Conservation (phyloP, 2,113 vertebrate species). For the Nyctereutes procyonoides region DNA sequence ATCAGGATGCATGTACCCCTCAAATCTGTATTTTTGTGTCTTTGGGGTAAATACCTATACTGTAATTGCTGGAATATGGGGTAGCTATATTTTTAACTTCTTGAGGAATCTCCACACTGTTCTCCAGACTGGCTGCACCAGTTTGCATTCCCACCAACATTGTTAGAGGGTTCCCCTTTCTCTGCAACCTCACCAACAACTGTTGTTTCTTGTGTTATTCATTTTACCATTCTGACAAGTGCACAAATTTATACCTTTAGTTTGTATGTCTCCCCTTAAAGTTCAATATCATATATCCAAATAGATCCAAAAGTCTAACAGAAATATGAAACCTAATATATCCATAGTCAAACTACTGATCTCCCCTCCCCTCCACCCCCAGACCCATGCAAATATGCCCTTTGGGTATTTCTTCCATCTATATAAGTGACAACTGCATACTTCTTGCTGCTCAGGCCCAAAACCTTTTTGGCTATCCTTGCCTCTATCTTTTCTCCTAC, state of each 20-base stretch:
- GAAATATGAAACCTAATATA: slow-evolving; percentile 29
- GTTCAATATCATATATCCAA: background rate
- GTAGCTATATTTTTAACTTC: background rate
- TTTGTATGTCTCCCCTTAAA: background rate
- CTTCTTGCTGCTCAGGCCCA: background rate
- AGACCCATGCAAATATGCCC: background rate
- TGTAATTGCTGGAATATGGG: background rate
- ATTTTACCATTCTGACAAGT: background rate
- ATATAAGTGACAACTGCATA: background rate
- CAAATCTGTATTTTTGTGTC: background rate
- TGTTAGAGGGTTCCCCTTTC: background rate
- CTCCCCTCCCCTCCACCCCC: background rate
- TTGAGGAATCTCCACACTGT: background rate
- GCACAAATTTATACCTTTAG: slow-evolving; percentile 29
- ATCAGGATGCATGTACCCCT: background rate
- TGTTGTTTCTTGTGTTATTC: background rate
- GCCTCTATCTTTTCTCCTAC: background rate
- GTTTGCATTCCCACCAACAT: background rate
- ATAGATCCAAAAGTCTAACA: background rate
- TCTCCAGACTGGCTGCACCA: background rate
- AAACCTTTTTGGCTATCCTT: background rate
- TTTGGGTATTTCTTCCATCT: background rate
- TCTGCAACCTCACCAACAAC: background rate
- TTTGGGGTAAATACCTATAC: background rate
- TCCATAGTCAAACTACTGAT: background rate